These are phyloP conservation scores for Anarhynchus alexandrinus DNA, from an alignment of 2,113 vertebrate species.

Conservation along the genomic window DNA sequence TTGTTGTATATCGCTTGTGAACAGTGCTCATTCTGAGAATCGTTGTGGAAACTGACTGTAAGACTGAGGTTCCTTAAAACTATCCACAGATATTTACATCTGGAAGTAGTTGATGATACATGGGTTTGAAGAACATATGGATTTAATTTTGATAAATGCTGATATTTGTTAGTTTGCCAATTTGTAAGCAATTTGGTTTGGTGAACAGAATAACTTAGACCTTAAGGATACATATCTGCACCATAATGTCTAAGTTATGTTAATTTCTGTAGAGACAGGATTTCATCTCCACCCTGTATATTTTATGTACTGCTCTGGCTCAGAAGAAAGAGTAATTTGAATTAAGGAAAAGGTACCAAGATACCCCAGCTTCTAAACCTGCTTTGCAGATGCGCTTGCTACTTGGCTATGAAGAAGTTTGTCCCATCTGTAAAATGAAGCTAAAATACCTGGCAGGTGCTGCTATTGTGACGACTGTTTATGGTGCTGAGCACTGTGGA, in stretches of 20 bases:
- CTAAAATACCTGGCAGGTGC: not conserved
- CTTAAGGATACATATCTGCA: not conserved
- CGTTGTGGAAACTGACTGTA: not conserved
- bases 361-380: not conserved
- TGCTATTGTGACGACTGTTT: not conserved
- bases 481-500: not conserved
- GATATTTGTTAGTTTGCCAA: constrained; percentile 39
- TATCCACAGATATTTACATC: constrained; percentile 1
- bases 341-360: not conserved
- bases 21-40: not conserved
- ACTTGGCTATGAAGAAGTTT: not conserved
- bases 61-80: not conserved
- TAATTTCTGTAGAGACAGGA: not conserved
- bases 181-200: constrained; percentile 21
- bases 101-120: constrained; percentile 17
- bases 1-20: fast-evolving
- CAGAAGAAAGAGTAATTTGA: not conserved
- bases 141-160: constrained; percentile 29
- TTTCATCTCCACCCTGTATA: not conserved
- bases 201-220: not conserved
- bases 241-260: not conserved
- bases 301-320: not conserved
- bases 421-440: not conserved
- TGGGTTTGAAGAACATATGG: not conserved
- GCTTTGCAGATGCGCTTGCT: not conserved